Evolutionary conservation across 2,888 invertebrate species (phyloP).

Genomic region (Heteropelma amictum): DNA sequence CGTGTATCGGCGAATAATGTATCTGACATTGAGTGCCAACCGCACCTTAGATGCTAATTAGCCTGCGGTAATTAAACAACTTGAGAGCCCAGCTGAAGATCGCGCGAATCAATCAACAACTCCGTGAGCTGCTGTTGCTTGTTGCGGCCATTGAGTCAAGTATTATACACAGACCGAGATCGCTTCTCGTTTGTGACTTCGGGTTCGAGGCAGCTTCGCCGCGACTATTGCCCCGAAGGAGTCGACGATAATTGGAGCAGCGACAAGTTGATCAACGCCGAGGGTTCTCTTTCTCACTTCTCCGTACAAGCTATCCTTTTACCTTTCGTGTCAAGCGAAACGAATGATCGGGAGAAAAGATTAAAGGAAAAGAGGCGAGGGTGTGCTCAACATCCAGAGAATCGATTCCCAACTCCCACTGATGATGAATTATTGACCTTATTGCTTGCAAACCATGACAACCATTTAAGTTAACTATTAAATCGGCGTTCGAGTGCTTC

Average conservation of each 20-base stretch:
- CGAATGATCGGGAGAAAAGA: conserved; percentile 26
- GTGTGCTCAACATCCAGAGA: neutral
- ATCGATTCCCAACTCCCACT: conserved; percentile 3
- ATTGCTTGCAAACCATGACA: neutral
- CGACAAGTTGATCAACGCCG: conserved; percentile 70
- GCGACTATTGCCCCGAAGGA: conserved; percentile 27
- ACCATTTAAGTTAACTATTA: neutral
- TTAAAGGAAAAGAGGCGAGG: conserved; percentile 35
- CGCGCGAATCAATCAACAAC: conserved; percentile 69
- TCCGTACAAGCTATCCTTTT: neutral
- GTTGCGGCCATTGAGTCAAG: conserved; percentile 34
- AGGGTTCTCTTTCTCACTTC: conserved; percentile 59
- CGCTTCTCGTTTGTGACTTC: conserved; percentile 4
- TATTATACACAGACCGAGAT: conserved; percentile 29
- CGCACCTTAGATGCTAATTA: conserved; percentile 66
- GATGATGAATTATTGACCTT: conserved; percentile 44
- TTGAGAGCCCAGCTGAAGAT: conserved; percentile 55
- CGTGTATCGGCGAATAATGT: conserved; percentile 7
- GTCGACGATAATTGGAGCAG: conserved; percentile 68
- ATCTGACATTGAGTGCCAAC: conserved; percentile 29
- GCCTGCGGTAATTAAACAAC: conserved; percentile 62
- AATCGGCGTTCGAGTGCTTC: neutral
- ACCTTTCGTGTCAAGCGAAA: conserved; percentile 4
- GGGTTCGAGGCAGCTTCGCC: conserved; percentile 1
- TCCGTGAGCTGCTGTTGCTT: conserved; percentile 51